phyloP scores from a whole-genome alignment of 2,113 vertebrate species.

The Cyphomyrus plagiostoma region DNA sequence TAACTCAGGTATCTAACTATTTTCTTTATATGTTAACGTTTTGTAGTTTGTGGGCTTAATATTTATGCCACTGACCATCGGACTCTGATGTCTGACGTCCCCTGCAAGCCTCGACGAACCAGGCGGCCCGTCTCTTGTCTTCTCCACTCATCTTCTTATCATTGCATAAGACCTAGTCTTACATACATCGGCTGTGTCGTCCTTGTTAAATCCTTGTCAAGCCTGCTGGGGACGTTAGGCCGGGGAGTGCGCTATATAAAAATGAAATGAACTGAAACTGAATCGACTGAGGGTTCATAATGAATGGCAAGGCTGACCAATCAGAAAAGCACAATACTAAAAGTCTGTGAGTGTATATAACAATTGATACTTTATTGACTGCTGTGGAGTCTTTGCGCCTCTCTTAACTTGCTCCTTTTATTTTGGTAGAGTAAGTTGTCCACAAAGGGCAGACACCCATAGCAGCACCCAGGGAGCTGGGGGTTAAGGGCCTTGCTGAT shows the following conservation, averaged over 20 bases:
- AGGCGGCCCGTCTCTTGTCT: not conserved
- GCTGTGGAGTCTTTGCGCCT: no score
- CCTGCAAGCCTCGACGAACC: not conserved
- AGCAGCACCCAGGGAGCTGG: no score
- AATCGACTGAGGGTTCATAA: not conserved
- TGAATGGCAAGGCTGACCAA: not conserved
- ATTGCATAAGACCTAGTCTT: not conserved
- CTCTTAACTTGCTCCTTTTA: no score
- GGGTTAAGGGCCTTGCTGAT: no score
- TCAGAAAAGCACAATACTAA: not conserved
- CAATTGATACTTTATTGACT: no score
- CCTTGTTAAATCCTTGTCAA: not conserved
- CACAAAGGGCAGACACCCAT: no score
- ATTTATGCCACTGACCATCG: not conserved
- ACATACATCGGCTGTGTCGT: not conserved
- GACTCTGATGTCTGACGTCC: not conserved
- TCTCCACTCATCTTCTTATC: not conserved
- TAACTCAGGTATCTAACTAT: not conserved
- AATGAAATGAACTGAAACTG: not conserved
- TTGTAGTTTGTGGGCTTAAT: not conserved
- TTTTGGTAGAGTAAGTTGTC: no score
- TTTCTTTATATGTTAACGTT: not conserved
- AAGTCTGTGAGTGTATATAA: not conserved
- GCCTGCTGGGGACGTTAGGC: not conserved
- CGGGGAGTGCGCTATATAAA: not conserved